phyloP scores from a whole-genome alignment of 2,888 invertebrate species.

The Cosmia trapezina region DNA sequence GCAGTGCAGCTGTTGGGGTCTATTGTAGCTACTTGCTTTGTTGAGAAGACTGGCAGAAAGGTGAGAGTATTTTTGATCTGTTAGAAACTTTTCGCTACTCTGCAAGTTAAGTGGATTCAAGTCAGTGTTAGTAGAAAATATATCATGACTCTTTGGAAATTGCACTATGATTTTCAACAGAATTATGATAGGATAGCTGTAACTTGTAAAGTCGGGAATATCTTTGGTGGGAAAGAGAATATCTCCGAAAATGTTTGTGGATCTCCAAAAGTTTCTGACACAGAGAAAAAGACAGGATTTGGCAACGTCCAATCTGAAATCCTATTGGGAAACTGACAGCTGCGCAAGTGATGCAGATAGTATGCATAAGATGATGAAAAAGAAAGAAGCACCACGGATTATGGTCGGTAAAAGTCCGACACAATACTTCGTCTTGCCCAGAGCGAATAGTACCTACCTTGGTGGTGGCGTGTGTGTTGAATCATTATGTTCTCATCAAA shows the following conservation, averaged over 20 bases:
- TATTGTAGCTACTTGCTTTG: slow-evolving; percentile 82
- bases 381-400: not conserved
- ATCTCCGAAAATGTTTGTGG: not conserved
- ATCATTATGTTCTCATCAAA: too few relatives aligned
- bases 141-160: not conserved
- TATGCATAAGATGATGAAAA: not conserved
- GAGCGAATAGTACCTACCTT: not conserved
- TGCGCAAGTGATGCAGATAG: not conserved
- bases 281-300: not conserved
- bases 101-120: not conserved
- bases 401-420: not conserved
- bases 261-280: not conserved
- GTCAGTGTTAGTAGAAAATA: not conserved
- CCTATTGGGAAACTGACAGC: not conserved
- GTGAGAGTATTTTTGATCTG: slow-evolving; percentile 63
- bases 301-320: not conserved
- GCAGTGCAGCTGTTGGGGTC: slow-evolving; percentile 83
- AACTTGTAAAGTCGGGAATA: not conserved
- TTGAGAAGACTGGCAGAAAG: slow-evolving; percentile 87
- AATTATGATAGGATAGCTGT: too few relatives aligned
- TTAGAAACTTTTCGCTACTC: not conserved
- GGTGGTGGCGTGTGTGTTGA: too few relatives aligned
- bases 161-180: not conserved
- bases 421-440: too few relatives aligned
- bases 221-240: not conserved